Base-by-base conservation (phyloP, 2,797 vertebrate species). In the Pseudochaenichthys georgianus region DNA sequence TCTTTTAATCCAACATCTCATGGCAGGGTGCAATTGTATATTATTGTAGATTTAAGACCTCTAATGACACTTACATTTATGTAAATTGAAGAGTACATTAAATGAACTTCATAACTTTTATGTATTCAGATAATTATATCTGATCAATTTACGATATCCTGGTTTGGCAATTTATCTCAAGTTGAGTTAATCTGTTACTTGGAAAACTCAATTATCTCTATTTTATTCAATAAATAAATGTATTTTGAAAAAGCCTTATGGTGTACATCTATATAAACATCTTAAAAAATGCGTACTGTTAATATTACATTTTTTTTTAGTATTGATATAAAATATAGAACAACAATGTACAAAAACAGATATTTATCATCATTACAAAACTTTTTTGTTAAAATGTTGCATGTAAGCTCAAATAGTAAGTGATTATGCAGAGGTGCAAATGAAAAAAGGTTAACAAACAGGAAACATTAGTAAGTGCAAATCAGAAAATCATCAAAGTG, bases 391-490 rank as follows among this genome's bases (percentile, higher is more conserved):
- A n/a, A 53, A 73, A 67, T 76, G 54, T 78, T 77, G 70, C 50
- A 82, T 55, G 8, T 75, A 34, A 74, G 61, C 60, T 75, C 65
- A 77, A 75, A 81, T 41, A 73, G 71, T 70, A 64, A 75, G 79
- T 80, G 52, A 89, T 68, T 84, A 90, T 86, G 88, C 84, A 88
- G 82, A 88, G 62, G 70, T 21, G 72, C 71, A 74, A 89, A 85
- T 87, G 73, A 84, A 92, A 68, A 47, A 87, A 86, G 75, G 85
- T 84, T 76, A 93, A 93, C 65, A 92, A 87, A 88, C 78, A 89
- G 76, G 81, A 91, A 87, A 92, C 71, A 91, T 95, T 94, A 95
- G 94, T 94, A 85, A 88, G 88, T 89, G 89, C 87, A 92, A 87
- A 89, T 89, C 73, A 91, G 78, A 88, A 82, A 86, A 75, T 78